Percentiles rank a stretch among this genome's conserved stretches.
These are phyloP conservation scores for Eubasilissa regina DNA, from an alignment of 1,140 invertebrate species.

Conservation along the genomic window DNA sequence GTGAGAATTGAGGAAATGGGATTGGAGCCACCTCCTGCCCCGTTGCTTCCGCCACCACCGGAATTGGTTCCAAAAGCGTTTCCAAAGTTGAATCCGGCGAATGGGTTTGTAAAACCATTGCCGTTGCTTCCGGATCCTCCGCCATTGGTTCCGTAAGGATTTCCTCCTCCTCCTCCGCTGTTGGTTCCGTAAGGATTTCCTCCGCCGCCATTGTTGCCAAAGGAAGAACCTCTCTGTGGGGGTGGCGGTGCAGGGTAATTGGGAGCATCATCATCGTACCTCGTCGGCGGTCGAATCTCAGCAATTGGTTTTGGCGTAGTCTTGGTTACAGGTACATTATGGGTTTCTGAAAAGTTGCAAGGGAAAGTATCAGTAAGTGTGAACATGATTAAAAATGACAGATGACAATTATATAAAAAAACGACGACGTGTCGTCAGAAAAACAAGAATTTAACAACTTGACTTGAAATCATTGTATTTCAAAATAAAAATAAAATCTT, in stretches of 20 bases:
- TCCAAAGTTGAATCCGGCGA: conserved; percentile 56
- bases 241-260: conserved; percentile 68
- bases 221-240: conserved; percentile 60
- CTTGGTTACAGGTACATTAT: conserved; percentile 54
- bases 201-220: conserved; percentile 27
- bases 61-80: conserved; percentile 55
- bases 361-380: neutral
- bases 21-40: conserved; percentile 60
- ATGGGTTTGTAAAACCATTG: conserved; percentile 31
- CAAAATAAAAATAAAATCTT: too few relatives aligned
- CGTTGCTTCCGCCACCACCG: conserved; percentile 54
- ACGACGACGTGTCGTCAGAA: too few relatives aligned
- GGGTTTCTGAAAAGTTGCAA: conserved; percentile 53
- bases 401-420: neutral
- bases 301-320: conserved; percentile 63
- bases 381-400: neutral
- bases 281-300: conserved; percentile 47
- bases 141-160: conserved; percentile 31
- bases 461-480: neutral
- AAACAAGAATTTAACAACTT: too few relatives aligned
- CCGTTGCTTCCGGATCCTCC: conserved; percentile 24
- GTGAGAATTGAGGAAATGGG: conserved; percentile 66
- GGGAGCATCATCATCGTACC: conserved; percentile 64
- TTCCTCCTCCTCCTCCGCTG: conserved; percentile 8
- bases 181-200: conserved; percentile 27